Evolutionary conservation across 2,113 vertebrate species (phyloP).

Genomic region (Tylochromis polylepis): DNA sequence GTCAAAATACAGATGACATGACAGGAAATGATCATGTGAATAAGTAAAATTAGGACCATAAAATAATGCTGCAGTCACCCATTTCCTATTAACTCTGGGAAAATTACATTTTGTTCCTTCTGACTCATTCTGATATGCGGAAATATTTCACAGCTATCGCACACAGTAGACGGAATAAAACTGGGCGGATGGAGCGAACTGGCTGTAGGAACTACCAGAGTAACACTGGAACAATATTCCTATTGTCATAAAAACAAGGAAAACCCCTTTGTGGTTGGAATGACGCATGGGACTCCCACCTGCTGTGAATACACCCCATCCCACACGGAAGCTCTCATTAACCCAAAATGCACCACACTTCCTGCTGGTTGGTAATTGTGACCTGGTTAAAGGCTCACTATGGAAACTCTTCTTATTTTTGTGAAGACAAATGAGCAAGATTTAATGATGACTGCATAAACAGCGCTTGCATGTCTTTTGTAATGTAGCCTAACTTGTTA

Average conservation of each 20-base stretch:
- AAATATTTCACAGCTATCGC: background rate
- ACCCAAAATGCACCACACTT: constrained; percentile 23
- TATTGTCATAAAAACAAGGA: constrained; percentile 44
- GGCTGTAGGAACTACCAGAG: background rate
- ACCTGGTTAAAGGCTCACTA: constrained; percentile 6
- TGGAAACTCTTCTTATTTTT: constrained; percentile 14
- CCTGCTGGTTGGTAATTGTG: constrained; percentile 31
- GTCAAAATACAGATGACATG: background rate
- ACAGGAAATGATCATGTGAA: background rate
- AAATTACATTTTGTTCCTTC: background rate
- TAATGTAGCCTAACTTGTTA: background rate
- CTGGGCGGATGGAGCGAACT: background rate
- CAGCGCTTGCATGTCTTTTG: background rate
- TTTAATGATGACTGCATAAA: background rate
- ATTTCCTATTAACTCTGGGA: background rate
- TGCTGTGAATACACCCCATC: constrained; percentile 36
- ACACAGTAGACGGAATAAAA: background rate
- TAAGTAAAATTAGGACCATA: background rate
- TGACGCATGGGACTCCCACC: constrained; percentile 53
- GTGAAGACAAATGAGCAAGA: background rate
- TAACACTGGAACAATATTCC: constrained; percentile 32
- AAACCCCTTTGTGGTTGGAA: constrained; percentile 49
- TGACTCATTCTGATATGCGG: background rate
- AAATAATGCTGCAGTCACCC: background rate
- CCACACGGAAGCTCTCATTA: constrained; percentile 52